Evolutionary conservation across 1,140 invertebrate genomes (phyloP), one percentile per base, ranked within the genome.

Genomic region (Drosophila burlai): DNA sequence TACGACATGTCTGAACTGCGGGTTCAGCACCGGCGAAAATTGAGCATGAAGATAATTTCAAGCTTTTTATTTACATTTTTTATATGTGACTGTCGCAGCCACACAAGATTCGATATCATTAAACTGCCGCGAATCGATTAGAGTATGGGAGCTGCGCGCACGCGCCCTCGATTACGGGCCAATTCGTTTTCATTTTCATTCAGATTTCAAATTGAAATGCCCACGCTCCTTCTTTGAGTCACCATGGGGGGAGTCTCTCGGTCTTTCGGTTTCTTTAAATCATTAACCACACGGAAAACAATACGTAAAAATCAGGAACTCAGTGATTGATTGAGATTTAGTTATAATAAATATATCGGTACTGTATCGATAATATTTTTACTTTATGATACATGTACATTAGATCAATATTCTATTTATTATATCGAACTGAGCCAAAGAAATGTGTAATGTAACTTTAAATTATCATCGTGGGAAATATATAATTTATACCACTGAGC

Each of bases 71-170:
- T 55, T 46, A 45, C 45, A 34, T 34, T 59, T 64, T 64, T 34
- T 60, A 43, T 49, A 59, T 64, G 50, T 64, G 69, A 77, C 67
- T 83, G 76, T 0, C 26, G 2, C 26, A 11, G 49, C 49, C 47
- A 15, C 59, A 64, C 50, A 82, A 85, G 57, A 79, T 90, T 89
- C 80, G 73, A 83, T 80, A 85, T 90, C 73, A 90, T 89, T 89
- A 76, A 80, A 57, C 66, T 80, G 75, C 72, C 81, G 67, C 55
- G 76, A 90, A 90, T 90, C 82, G 85, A 82, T 85, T 82, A 80
- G 59, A 58, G 63, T 18, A 29, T 50, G 26, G 16, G 49, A 29
- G 85, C 81, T 79, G 85, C 67, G 85, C 85, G 85, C 85, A 90
- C 85, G 86, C 85, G 86, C 85, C 85, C 76, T 78, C 69, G 54